Conservation (phyloP, 2,888 invertebrate genomes). For the Mycalesis mineus region DNA sequence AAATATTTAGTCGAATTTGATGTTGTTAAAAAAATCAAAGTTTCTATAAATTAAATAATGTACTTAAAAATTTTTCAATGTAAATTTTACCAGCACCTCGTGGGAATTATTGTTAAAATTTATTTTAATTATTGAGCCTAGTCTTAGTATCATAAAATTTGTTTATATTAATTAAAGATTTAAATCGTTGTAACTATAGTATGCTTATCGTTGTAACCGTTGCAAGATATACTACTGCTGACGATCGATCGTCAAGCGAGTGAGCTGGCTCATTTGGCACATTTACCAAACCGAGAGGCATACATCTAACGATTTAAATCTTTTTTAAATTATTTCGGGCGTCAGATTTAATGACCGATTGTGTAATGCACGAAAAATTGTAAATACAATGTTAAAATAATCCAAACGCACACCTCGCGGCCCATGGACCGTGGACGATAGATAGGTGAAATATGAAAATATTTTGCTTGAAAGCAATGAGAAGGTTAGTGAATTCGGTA, state of each 20-base stretch:
- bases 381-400: slow-evolving; percentile 40
- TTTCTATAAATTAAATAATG: slow-evolving; percentile 69
- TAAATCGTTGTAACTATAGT: background rate
- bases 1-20: slow-evolving; percentile 74
- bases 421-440: slow-evolving; percentile 41
- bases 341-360: slow-evolving; percentile 40
- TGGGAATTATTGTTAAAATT: slow-evolving; percentile 62
- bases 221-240: background rate
- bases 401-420: slow-evolving; percentile 53
- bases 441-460: slow-evolving; percentile 52
- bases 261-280: background rate
- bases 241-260: background rate
- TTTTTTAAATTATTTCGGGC: slow-evolving; percentile 31
- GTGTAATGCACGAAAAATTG: slow-evolving; percentile 34
- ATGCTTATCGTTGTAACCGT: too few relatives aligned
- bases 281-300: background rate
- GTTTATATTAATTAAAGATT: slow-evolving; percentile 45
- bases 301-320: background rate
- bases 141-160: slow-evolving; percentile 73
- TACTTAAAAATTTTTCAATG: slow-evolving; percentile 71
- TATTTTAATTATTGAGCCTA: slow-evolving; percentile 73
- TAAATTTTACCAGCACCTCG: slow-evolving; percentile 73
- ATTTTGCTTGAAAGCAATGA: slow-evolving; percentile 62
- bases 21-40: slow-evolving; percentile 73
- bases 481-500: slow-evolving; percentile 76